Evolutionary conservation across 2,113 vertebrate species (phyloP).

Genomic region (Chauna torquata): DNA sequence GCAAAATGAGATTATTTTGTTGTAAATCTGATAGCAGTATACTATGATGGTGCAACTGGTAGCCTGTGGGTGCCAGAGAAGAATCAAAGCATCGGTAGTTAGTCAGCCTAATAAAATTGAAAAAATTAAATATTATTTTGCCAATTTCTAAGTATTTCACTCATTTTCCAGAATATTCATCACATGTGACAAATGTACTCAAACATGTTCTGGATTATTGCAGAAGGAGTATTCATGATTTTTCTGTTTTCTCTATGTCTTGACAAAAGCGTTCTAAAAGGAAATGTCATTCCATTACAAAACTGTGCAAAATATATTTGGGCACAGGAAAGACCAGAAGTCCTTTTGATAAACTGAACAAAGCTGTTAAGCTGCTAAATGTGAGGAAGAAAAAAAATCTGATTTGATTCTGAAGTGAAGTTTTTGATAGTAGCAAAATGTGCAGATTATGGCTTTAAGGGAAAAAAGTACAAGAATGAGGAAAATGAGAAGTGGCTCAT

Average conservation of each 20-base stretch:
- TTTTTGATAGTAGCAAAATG: neutral
- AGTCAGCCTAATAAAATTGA: neutral
- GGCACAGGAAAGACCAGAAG: neutral
- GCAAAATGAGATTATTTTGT: constrained; percentile 20
- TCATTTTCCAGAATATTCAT: neutral
- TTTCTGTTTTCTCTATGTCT: neutral
- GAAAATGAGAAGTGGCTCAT: constrained; percentile 7
- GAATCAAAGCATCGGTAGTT: neutral
- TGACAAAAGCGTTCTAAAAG: neutral
- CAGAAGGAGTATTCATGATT: neutral
- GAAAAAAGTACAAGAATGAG: constrained; percentile 25
- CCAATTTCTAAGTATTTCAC: neutral
- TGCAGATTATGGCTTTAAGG: neutral
- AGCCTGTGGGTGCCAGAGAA: constrained; percentile 2
- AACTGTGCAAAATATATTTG: neutral
- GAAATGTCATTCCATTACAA: neutral
- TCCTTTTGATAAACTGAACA: neutral
- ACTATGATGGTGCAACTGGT: neutral
- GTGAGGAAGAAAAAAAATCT: neutral
- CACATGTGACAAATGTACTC: neutral
- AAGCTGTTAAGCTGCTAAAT: neutral
- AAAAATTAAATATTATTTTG: neutral
- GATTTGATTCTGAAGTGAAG: neutral
- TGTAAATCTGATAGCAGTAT: neutral
- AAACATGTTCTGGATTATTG: neutral